Conservation (phyloP, 2,113 vertebrate species). For the Eptesicus fuscus region DNA sequence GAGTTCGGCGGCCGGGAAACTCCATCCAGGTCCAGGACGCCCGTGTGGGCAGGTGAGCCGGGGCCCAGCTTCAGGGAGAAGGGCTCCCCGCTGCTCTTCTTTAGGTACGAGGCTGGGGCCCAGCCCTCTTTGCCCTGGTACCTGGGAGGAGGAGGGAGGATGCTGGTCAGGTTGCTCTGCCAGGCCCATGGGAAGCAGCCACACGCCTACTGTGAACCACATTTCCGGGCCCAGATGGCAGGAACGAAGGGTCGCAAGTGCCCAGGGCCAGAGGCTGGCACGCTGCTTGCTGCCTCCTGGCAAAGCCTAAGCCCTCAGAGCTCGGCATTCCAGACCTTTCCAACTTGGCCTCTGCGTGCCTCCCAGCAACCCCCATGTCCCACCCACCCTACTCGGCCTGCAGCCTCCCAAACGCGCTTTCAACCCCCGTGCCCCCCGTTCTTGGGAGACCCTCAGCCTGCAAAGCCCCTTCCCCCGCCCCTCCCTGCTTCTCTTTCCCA, state of each 20-base stretch:
- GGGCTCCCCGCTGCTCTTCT: slow-evolving; percentile 88
- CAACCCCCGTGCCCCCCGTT: fast-evolving
- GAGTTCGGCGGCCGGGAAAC: slow-evolving; percentile 84
- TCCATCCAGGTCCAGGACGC: slow-evolving; percentile 90
- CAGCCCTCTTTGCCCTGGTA: slow-evolving; percentile 96
- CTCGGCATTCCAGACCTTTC: neutral
- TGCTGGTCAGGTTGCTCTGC: neutral
- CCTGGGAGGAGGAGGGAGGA: slow-evolving; percentile 76
- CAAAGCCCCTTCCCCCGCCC: neutral
- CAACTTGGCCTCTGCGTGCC: neutral
- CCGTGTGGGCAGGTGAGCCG: slow-evolving; percentile 82
- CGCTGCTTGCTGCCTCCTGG: neutral
- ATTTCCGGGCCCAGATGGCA: neutral
- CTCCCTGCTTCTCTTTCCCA: neutral
- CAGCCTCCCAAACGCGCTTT: neutral
- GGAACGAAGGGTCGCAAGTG: fast-evolving
- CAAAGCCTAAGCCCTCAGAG: neutral
- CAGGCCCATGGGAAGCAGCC: neutral
- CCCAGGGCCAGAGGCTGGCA: neutral
- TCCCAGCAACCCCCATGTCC: neutral
- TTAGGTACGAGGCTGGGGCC: slow-evolving; percentile 97
- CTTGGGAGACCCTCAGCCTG: neutral
- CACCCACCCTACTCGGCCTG: fast-evolving
- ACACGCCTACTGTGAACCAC: fast-evolving
- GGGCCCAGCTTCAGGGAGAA: slow-evolving; percentile 86